Base-by-base conservation (phyloP, 2,797 vertebrate genomes). In the Poeciliopsis turneri region DNA sequence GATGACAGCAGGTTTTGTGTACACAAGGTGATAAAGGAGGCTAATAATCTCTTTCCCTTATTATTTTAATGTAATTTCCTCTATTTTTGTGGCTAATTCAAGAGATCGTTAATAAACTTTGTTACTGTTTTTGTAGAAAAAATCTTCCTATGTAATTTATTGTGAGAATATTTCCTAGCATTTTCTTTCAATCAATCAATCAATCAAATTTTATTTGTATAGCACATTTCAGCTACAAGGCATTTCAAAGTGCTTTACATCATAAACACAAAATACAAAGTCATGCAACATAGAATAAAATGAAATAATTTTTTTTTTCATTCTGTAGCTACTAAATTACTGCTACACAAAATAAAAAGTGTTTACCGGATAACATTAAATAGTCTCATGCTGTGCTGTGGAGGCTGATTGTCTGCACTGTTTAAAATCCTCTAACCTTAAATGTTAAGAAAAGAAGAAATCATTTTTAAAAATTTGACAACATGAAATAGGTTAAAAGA, bases 1-100 rank as follows among this genome's bases (percentile, higher is more conserved):
- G 79, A 81, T 86, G 83, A 78, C 82, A 87, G 89, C 87, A 84
- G 75, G 80, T 93, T 91, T 85, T 68, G 81, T 76, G 47, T 4
- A 83, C 72, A 80, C 25, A 57, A 28, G 66, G 77, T 81, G 59
- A 86, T 76, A 82, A 83, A 74, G 75, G 68, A 82, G 79, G 76
- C 59, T 83, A 75, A 76, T 85, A 74, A 53, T 51, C 16, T 72
- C 47, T 83, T 78, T 59, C 55, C 23, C 13, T 81, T 82, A 85
- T 70, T 76, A 59, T 61, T 81, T 89, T 80, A 85, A 71, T 78
- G 46, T 82, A 80, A 83, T 86, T 90, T 85, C 55, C 76, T 53
- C 41, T 80, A 41, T 74, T 86, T 85, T 13, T 64, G 41, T 80
- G 59, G 53, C 78, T 68, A 75, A 87, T 78, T 75, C 11, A 88